Conservation (phyloP, 92 coral and sea anemone species). For the Muricea muricata region DNA sequence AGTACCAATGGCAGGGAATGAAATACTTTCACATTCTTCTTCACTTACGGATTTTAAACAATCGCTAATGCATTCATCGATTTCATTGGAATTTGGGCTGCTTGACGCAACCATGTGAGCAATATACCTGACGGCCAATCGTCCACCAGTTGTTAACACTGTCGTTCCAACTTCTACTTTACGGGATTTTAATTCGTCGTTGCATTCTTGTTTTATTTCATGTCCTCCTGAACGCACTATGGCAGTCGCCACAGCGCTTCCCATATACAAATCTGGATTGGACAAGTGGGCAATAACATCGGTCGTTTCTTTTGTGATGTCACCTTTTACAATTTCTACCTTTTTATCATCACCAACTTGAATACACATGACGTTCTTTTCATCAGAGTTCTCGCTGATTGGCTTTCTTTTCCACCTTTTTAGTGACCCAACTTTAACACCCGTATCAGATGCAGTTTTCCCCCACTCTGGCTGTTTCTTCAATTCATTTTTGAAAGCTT, state of each 20-base stretch:
- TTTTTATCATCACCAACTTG: conserved; percentile 43
- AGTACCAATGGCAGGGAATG: conserved; percentile 83
- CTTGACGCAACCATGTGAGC: conserved; percentile 66
- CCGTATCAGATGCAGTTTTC: neutral
- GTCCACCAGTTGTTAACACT: conserved; percentile 66
- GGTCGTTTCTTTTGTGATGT: conserved; percentile 72
- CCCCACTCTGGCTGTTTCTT: conserved; percentile 26
- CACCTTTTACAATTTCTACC: conserved; percentile 71
- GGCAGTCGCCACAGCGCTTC: conserved; percentile 71
- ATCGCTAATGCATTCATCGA: conserved; percentile 33
- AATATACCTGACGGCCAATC: conserved; percentile 36
- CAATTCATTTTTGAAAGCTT: conserved; percentile 35
- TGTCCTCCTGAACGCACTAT: conserved; percentile 69
- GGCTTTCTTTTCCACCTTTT: neutral
- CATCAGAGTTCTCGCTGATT: neutral
- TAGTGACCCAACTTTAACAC: neutral
- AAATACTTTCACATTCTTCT: conserved; percentile 50
- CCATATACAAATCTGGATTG: conserved; percentile 54
- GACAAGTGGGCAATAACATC: conserved; percentile 74
- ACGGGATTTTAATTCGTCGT: neutral
- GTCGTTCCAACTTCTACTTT: conserved; percentile 20
- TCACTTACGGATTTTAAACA: conserved; percentile 61
- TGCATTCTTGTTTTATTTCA: conserved; percentile 67
- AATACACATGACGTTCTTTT: neutral
- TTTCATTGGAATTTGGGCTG: conserved; percentile 31